Base-by-base conservation (phyloP, 2,888 invertebrate species). In the Coenonympha arcania region DNA sequence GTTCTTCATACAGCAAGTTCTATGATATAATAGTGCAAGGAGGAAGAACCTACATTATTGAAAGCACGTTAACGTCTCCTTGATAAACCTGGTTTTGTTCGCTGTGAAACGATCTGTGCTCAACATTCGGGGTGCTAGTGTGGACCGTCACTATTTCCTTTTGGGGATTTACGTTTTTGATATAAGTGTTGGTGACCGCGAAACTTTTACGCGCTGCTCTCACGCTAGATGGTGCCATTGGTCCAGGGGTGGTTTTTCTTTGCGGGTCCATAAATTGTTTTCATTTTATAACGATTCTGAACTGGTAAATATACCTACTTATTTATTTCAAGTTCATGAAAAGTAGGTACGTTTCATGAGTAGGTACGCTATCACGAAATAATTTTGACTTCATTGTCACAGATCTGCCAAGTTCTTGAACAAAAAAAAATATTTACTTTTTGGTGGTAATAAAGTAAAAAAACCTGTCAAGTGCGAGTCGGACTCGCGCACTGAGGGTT, bases 61-160 rank as follows among this genome's bases (percentile, higher is more conserved):
- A 80, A 37, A 85, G 68, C 15, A 85, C 62, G 59, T 86, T 84
- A 13, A 86, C 73, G 50, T 77, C 75, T 48, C 83, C 85, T 52
- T 76, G 71, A 61, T 73, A 80, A 26, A 80, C 61, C 68, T 83
- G 84, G 55, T 67, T 72, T 57, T 81, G 73, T 62, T 79, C 78
- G 48, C 63, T 65, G 34, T 70, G 68, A 52, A 63, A 66, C 13
- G 71, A 65, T 16, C 69, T 69, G 36, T 63, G 69, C 60, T 85
- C 83, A 8, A 73, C 44, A n/a, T 68, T 57, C 16, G 85, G 85
- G 13, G 74, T 69, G 54, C 71, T 76, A 11, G 82, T 79, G 52
- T 79, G 80, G 8, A 84, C 77, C 15, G 73, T 74, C 26, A 81
- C 52, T 20, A 72, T 69, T 69, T 82, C 81, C 62, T 80, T 82